Evolutionary conservation across 2,888 invertebrate genomes (phyloP), one percentile per base, ranked within the genome.

Genomic region (Cryptocephalus moraei): DNA sequence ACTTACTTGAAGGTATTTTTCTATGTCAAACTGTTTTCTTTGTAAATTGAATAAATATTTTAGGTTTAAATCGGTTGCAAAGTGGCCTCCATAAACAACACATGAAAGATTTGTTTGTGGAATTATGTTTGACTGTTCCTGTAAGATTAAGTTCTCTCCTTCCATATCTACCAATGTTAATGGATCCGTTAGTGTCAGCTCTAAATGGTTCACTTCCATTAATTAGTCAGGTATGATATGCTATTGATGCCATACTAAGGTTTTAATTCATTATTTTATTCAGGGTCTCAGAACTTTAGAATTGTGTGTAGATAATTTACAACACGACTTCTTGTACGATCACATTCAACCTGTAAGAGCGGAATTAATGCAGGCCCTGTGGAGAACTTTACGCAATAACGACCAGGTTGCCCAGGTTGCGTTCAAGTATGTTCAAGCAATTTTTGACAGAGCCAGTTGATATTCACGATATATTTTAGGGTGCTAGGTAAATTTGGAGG

Each of bases 401-500:
- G 95, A 92, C 66, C 84, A 62, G 46, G 65, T 65, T 33, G 63
- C 60, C 1, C 57, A 60, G 45, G 60, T 61, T 1, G 62, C 56
- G 8, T 56, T 56, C 41, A 62, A 64, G 62, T 62, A 52, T 51
- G 54, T 44, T 22, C 22, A 22, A 22, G 2, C 2, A 2, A 22
- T 22, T 22, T 22, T 22, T 22, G 22, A 22, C 6, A 22, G 22
- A 4, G 3, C 22, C 2, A 34, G 33, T 47, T 33, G 38, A 33
- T 11, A 41, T 22, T 22, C 22, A 41, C 12, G 40, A 32, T 46
- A 41, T 22, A 47, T 47, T 61, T 50, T 43, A 69, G 96, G 56
- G 95, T 99, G n/a, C 78, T 99, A 4, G 97, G 97, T 0, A 99
- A 99, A 74, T 95, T 99, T 68, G 99, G 99, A 1, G 97, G 97